A percentile compares a stretch with the other conserved stretches of the same genome.
phyloP scores from a whole-genome alignment of 1,140 invertebrate genomes.

The Adoxophyes honmai region DNA sequence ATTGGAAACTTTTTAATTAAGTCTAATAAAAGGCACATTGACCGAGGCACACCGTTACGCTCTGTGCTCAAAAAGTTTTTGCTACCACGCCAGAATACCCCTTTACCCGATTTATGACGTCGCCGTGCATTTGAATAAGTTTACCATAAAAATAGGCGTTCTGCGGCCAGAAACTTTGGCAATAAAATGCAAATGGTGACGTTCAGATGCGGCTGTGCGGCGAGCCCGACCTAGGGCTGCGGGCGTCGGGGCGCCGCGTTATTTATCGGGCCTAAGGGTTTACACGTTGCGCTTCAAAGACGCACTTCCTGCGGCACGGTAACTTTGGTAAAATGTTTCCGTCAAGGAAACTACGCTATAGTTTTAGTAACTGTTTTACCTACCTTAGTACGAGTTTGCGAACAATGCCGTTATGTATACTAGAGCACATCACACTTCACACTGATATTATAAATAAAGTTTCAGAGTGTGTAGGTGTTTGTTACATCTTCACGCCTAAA shows the following conservation, averaged over 20 bases:
- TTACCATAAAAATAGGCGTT: constrained; percentile 72
- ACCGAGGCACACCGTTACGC: constrained; percentile 1
- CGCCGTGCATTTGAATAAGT: constrained; percentile 70
- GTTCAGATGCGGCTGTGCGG: constrained; percentile 21
- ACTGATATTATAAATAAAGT: too few species aligned
- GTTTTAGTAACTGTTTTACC: too few species aligned
- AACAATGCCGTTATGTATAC: too few species aligned
- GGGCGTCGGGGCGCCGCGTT: constrained; percentile 18
- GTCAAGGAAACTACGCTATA: too few species aligned
- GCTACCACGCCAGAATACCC: constrained; percentile 53
- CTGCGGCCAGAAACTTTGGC: constrained; percentile 63
- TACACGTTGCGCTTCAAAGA: not conserved
- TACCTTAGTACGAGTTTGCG: too few species aligned
- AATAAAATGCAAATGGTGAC: constrained; percentile 74
- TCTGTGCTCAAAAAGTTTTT: constrained; percentile 36
- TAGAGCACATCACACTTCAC: too few species aligned
- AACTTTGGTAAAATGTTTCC: too few species aligned
- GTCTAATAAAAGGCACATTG: not conserved
- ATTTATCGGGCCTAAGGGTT: constrained; percentile 21
- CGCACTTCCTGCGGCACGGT: too few species aligned
- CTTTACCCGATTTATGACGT: constrained; percentile 63
- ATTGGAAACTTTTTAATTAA: too few species aligned
- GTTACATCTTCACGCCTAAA: too few species aligned
- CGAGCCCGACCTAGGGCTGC: constrained; percentile 21
- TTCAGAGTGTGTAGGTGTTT: too few species aligned